Evolutionary conservation across 1,140 invertebrate species (phyloP), one percentile per base, ranked within the genome.

Genomic region (Nylanderia fulva): DNA sequence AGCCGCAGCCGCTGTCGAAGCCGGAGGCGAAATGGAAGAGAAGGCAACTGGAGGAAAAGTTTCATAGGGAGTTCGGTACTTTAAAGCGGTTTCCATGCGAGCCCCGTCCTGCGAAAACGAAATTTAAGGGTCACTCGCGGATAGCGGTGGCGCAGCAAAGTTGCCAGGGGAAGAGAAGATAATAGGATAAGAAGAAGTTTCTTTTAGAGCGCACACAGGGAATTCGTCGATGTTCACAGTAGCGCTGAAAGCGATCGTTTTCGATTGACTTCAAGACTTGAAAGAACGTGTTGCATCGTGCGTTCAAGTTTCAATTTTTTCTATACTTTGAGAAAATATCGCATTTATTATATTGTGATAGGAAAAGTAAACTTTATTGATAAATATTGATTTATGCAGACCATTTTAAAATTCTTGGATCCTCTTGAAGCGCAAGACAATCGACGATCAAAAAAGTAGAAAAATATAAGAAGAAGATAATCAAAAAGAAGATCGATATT

Each of bases 71-170:
- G 72, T 88, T 87, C 52, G 21, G 42, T 61, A 71, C 61, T 74
- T 75, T 52, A 85, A 36, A 29, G 15, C 64, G 63, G 54, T 74
- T 75, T 85, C 36, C 74, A 75, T 77, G 71, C 27, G 76, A 83
- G 45, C n/a, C 33, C 61, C 56, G 76, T 69, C 27, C 76, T 21
- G 24, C 48, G 76, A 39, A 89, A 89, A 88, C 77, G 56, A 80
- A 86, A 88, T 89, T 89, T 89, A 89, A 89, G 84, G 84, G 48
- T 61, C 52, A 88, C 76, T 88, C 52, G 58, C 45, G 29, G 58
- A n/a, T 39, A 39, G 64, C 15, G 61, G 63, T 33, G 27, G 33
- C 9, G 36, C 9, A 11, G 36, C 21, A 48, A 18, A 33, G n/a
- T 29, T 63, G 48, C n/a, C 56, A 66, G 29, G 13, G 75, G 61